Percentiles rank a stretch among this genome's conserved stretches.
phyloP scores from a whole-genome alignment of 2,797 vertebrate genomes.

The Pseudotriccus pelzelni region DNA sequence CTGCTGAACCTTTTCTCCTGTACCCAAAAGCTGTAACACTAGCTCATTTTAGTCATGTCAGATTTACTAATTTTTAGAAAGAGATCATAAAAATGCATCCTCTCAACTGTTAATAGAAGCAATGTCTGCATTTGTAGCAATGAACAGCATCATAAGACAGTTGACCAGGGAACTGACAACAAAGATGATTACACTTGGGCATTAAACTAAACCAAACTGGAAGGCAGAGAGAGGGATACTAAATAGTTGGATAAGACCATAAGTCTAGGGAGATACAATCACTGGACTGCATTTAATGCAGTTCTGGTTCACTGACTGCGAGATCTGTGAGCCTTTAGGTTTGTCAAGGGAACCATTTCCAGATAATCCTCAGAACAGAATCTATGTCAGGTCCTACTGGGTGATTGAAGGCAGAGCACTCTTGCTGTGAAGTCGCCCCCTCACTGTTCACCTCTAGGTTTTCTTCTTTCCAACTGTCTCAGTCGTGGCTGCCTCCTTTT shows the following conservation, averaged over 20 bases:
- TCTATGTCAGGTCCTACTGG: neutral
- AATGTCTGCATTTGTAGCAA: neutral
- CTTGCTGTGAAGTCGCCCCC: conserved; percentile 3
- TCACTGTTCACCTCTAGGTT: conserved; percentile 70
- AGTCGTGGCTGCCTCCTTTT: conserved; percentile 55
- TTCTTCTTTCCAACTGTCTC: conserved; percentile 69
- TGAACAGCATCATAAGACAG: neutral
- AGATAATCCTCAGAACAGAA: neutral
- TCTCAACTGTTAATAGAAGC: neutral
- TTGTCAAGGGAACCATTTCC: neutral
- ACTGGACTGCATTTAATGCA: neutral
- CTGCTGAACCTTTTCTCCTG: neutral
- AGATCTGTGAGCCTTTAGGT: neutral
- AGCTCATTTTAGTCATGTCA: neutral
- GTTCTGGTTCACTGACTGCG: neutral
- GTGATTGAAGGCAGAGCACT: neutral
- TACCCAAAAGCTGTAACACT: neutral
- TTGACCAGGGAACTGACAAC: neutral
- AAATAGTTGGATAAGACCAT: neutral
- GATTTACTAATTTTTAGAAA: neutral
- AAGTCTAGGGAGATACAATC: neutral
- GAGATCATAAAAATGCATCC: neutral
- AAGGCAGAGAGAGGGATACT: neutral
- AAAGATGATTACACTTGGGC: neutral
- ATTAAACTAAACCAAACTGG: neutral